Evolutionary conservation across 92 coral and sea anemone genomes (phyloP).

Genomic region (Epizoanthus illoricatus): DNA sequence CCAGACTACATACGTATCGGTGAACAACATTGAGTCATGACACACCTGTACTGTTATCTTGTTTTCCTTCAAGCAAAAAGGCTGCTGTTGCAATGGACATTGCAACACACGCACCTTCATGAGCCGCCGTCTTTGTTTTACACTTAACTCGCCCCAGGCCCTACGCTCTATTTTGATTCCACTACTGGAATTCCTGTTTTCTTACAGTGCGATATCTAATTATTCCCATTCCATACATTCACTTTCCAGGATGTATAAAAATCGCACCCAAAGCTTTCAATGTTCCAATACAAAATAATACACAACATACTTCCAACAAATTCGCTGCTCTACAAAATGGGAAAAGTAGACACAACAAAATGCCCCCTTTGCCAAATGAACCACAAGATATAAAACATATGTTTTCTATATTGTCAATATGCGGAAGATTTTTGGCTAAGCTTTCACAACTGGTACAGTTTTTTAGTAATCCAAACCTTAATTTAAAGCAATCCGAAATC

Average conservation of each 20-base stretch:
- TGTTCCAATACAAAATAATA: too few relatives aligned
- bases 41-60: slow-evolving; percentile 28
- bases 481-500: too few relatives aligned
- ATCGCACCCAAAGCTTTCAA: neutral
- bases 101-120: slow-evolving; percentile 7
- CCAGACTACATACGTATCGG: slow-evolving; percentile 45
- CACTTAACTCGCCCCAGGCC: slow-evolving; percentile 7
- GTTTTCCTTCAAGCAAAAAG: slow-evolving; percentile 12
- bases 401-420: too few relatives aligned
- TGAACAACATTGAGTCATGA: slow-evolving; percentile 44
- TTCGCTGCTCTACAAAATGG: too few relatives aligned
- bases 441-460: too few relatives aligned
- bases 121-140: slow-evolving; percentile 11
- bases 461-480: too few relatives aligned
- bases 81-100: slow-evolving; percentile 2
- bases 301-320: too few relatives aligned
- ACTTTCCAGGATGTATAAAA: slow-evolving; percentile 9
- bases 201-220: neutral
- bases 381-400: too few relatives aligned
- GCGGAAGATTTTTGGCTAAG: too few relatives aligned
- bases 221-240: slow-evolving; percentile 16
- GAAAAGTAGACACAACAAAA: too few relatives aligned
- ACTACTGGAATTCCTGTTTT: neutral
- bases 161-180: neutral
- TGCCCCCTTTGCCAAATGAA: too few relatives aligned